Percentiles rank a stretch among this genome's conserved stretches.
phyloP scores from a whole-genome alignment of 2,797 vertebrate species.

The Rhinophrynus dorsalis region DNA sequence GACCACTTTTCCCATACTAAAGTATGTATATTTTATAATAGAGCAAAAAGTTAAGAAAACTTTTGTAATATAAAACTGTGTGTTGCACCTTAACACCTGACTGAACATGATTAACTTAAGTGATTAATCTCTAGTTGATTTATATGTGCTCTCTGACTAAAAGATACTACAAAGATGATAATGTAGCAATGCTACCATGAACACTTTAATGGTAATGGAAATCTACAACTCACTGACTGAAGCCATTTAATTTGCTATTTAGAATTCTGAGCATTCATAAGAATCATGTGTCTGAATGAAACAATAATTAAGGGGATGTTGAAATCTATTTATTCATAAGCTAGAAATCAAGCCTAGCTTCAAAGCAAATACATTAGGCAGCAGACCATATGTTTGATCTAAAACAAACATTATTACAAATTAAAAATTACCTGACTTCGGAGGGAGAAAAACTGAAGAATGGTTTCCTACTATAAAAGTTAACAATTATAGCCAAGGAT shows the following conservation, averaged over 20 bases:
- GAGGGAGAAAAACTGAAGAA: slow-evolving; percentile 13
- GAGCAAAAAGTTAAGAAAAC: too few species aligned
- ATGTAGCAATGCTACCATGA: neutral
- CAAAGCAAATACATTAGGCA: slow-evolving; percentile 38
- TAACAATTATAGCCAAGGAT: slow-evolving; percentile 18
- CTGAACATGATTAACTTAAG: too few species aligned
- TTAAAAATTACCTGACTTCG: slow-evolving; percentile 32
- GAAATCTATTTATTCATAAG: slow-evolving; percentile 39
- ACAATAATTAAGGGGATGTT: slow-evolving; percentile 44
- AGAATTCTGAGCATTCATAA: slow-evolving; percentile 34
- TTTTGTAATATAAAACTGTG: too few species aligned
- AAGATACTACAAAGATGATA: neutral
- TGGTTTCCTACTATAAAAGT: slow-evolving; percentile 16
- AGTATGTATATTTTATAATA: too few species aligned
- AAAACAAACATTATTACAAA: slow-evolving; percentile 34
- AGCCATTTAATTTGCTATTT: slow-evolving; percentile 35
- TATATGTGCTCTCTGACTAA: neutral
- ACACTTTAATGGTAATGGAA: slow-evolving; percentile 36
- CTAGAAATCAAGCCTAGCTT: slow-evolving; percentile 33
- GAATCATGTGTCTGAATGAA: slow-evolving; percentile 43
- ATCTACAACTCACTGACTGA: slow-evolving; percentile 20
- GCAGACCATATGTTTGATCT: slow-evolving; percentile 29
- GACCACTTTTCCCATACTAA: too few species aligned
- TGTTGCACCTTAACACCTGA: too few species aligned
- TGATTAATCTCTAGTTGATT: neutral